Conservation (phyloP, 2,797 vertebrate species). For the Cuniculus paca region DNA sequence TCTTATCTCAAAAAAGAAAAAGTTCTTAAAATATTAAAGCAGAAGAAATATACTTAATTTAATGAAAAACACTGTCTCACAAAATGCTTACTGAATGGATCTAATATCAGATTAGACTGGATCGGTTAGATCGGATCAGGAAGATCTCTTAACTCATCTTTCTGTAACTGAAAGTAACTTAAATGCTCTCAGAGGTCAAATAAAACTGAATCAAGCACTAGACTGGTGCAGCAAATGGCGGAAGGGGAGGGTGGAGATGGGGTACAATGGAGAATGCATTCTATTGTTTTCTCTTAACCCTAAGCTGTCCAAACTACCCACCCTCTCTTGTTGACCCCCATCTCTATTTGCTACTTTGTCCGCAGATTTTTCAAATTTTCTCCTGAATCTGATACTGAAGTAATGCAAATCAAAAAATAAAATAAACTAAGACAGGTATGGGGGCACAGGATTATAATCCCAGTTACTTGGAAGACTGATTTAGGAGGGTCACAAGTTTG, state of each 20-base stretch:
- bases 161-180: background rate
- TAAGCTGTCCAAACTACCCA: background rate
- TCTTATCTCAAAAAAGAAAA: background rate
- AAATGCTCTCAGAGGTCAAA: background rate
- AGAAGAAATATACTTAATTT: slow-evolving; percentile 32
- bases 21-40: background rate
- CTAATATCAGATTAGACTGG: background rate
- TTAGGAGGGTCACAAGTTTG: background rate
- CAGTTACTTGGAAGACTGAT: background rate
- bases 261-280: background rate
- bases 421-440: background rate
- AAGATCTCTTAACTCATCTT: background rate
- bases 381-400: background rate
- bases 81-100: background rate
- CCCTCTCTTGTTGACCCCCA: background rate
- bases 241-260: background rate
- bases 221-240: background rate
- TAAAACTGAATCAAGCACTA: background rate
- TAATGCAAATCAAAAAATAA: background rate
- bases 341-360: background rate
- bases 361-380: slow-evolving; percentile 31
- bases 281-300: background rate
- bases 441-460: background rate
- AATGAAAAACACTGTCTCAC: background rate
- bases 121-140: slow-evolving; percentile 26